Percentiles rank a stretch among this genome's conserved stretches.
Evolutionary conservation across 2,113 vertebrate species (phyloP).

Genomic region (Sigmodon hispidus): DNA sequence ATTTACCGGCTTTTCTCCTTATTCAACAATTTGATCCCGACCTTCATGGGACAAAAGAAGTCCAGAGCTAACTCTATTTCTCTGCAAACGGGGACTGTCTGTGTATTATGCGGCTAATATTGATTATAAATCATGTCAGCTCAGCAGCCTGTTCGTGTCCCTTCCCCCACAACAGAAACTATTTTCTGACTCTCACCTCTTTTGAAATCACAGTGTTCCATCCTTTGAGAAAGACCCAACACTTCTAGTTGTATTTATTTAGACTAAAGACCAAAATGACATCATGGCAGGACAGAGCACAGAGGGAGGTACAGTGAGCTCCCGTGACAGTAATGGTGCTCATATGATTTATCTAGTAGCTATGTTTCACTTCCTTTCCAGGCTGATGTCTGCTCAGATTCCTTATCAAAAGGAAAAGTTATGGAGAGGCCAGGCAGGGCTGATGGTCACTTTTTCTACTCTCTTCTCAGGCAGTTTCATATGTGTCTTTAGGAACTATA

Average conservation of each 20-base stretch:
- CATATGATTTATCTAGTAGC: slow-evolving; percentile 63
- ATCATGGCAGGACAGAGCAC: background rate
- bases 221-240: slow-evolving; percentile 29
- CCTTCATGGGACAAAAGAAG: slow-evolving; percentile 77
- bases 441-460: background rate
- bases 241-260: slow-evolving; percentile 51
- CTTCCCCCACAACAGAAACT: background rate
- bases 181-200: background rate
- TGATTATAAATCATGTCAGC: slow-evolving; percentile 80
- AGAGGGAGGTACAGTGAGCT: background rate
- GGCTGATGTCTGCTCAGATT: background rate
- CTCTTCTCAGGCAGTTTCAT: background rate
- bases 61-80: slow-evolving; percentile 31
- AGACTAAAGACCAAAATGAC: background rate
- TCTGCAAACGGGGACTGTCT: slow-evolving; percentile 44
- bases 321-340: background rate
- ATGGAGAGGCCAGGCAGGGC: background rate
- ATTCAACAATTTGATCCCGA: slow-evolving; percentile 76
- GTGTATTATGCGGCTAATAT: slow-evolving; percentile 80
- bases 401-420: background rate
- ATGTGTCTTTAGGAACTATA: background rate
- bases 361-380: rapidly evolving
- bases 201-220: slow-evolving; percentile 68
- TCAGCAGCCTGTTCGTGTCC: slow-evolving; percentile 13
- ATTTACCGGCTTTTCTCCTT: slow-evolving; percentile 77